These are phyloP conservation scores for Mya arenaria DNA, from an alignment of 1,140 invertebrate genomes.

Conservation along the genomic window DNA sequence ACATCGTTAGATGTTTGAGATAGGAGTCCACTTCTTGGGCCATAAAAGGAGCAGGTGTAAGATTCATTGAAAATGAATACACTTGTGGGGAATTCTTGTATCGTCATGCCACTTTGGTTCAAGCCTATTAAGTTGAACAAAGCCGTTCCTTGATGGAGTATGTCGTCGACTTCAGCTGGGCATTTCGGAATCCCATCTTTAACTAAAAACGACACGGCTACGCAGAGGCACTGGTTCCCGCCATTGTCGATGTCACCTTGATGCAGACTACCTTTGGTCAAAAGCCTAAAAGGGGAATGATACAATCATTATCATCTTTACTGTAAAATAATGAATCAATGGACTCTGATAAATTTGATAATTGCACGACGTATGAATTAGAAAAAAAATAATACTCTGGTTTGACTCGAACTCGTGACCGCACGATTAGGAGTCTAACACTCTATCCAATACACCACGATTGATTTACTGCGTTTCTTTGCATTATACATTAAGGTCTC, in stretches of 20 bases:
- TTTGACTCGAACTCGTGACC: no score
- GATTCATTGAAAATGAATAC: conserved; percentile 16
- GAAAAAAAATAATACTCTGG: no score
- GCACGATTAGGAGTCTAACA: no score
- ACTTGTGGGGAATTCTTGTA: conserved; percentile 10
- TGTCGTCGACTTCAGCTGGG: neutral
- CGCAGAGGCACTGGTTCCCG: conserved; percentile 27
- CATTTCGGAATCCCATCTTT: conserved; percentile 15
- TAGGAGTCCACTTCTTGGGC: conserved; percentile 23
- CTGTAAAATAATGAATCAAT: no score
- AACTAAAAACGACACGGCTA: conserved; percentile 13
- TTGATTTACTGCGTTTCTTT: no score
- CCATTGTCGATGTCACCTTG: conserved; percentile 24
- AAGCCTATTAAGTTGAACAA: conserved; percentile 24
- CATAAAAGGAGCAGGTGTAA: conserved; percentile 3
- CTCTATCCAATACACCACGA: no score
- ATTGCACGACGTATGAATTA: no score
- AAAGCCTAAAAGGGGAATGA: no score
- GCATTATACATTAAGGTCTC: no score
- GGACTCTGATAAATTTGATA: no score
- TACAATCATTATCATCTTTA: no score
- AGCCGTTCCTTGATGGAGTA: conserved; percentile 8
- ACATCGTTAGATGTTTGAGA: conserved; percentile 12
- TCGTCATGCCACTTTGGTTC: conserved; percentile 25
- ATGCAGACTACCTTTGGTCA: no score